Base-by-base conservation (phyloP, 2,113 vertebrate genomes). In the Antennarius striatus region DNA sequence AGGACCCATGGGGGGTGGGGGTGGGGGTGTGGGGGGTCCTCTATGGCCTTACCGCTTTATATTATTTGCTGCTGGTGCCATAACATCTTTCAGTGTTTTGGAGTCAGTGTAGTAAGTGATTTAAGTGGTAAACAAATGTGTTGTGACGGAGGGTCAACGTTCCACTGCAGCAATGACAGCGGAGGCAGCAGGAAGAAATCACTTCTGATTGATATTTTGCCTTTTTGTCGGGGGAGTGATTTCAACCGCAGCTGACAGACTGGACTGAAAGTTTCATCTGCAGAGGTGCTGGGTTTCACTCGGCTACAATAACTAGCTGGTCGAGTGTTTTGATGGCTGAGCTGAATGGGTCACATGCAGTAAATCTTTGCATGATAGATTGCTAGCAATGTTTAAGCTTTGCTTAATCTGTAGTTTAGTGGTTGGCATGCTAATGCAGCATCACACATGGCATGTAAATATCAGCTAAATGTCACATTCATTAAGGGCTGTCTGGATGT, bases 391-490 rank as follows among this genome's bases (percentile, higher is more conserved):
- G 89, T 91, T 91, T 78, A 71, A 88, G 75, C 86, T 90, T 90
- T 91, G 81, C 89, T 90, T 91, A 91, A 92, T 91, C 86, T 81
- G 63, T 70, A 80, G 69, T 66, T 86, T 88, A 86, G 73, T 63
- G 73, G 67, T 81, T 67, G 56, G 82, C 80, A 83, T 89, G 75
- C 81, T 81, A 85, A 90, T 87, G 86, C 56, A 61, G 70, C 68
- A 55, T 77, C 83, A 84, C 79, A 84, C 79, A 74, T 73, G 80
- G 65, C 84, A 89, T 89, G 88, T 86, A 92, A 93, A 93, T 93
- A 93, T 88, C 89, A 93, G 78, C 85, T 89, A 93, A 93, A 93
- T 93, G 93, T 89, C 91, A 93, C 76, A 71, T 91, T 92, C 88
- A 90, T 93, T 93, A 93, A 79, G 71, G 78, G 76, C 76, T 55